Conservation (phyloP, 2,113 vertebrate genomes). For the Nothoprocta perdicaria region DNA sequence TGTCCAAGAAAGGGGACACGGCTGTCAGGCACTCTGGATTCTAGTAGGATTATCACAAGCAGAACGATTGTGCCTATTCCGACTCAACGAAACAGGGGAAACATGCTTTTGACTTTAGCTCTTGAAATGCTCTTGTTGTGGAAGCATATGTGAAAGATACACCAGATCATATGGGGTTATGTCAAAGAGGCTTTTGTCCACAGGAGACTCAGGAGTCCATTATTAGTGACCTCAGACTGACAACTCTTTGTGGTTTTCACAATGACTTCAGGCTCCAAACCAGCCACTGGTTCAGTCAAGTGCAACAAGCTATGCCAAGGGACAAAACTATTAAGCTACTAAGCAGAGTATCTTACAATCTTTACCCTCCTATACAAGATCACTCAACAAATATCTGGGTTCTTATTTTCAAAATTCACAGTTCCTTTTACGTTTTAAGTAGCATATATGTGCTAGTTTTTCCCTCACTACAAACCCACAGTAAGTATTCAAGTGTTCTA, state of each 20-base stretch:
- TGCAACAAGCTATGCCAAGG: background rate
- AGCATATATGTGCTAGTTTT: background rate
- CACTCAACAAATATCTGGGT: background rate
- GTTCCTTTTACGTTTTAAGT: constrained; percentile 21
- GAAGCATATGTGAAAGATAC: background rate
- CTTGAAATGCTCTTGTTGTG: background rate
- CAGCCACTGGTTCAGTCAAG: background rate
- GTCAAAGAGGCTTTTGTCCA: background rate
- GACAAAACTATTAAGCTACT: background rate
- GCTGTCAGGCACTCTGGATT: background rate
- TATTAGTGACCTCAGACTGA: background rate
- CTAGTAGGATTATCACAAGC: background rate
- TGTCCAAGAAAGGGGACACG: background rate
- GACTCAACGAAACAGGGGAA: background rate
- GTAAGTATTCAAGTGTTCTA: background rate
- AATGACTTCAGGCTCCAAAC: background rate
- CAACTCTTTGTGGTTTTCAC: background rate
- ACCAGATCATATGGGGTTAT: background rate
- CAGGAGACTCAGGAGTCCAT: background rate
- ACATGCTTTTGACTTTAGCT: background rate
- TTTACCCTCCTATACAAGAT: background rate
- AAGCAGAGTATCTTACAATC: background rate
- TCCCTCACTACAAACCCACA: background rate
- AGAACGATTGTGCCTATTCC: background rate
- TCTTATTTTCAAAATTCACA: background rate